These are phyloP conservation scores for Marmota flaviventris DNA, from an alignment of 2,113 vertebrate species.

Conservation along the genomic window DNA sequence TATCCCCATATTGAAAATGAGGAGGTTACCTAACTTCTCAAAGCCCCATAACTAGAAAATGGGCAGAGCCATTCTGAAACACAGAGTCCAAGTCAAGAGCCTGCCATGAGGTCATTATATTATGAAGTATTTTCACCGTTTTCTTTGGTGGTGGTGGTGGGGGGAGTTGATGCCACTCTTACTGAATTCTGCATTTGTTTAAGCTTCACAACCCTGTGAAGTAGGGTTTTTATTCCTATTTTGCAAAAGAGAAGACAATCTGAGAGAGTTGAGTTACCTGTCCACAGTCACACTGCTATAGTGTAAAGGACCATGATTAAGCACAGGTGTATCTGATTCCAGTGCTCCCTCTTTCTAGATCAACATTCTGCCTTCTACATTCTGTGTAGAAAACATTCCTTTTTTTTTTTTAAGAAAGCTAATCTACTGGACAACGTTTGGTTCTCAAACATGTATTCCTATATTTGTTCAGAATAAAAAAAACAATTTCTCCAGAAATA, in stretches of 20 bases:
- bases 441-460: background rate
- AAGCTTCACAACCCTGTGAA: background rate
- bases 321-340: background rate
- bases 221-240: background rate
- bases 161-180: background rate
- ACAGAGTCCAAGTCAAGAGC: background rate
- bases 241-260: background rate
- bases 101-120: no score
- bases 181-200: background rate
- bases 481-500: slow-evolving; percentile 37
- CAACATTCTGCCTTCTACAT: background rate
- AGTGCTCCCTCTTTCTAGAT: background rate
- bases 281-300: background rate
- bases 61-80: background rate
- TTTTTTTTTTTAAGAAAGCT: slow-evolving; percentile 15
- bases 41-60: background rate
- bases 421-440: slow-evolving; percentile 7
- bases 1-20: background rate
- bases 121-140: background rate
- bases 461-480: slow-evolving; percentile 44
- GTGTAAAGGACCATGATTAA: background rate
- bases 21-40: background rate
- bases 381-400: background rate
- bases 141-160: background rate
- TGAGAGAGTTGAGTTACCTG: background rate